Evolutionary conservation across 2,797 vertebrate genomes (phyloP), one percentile per base, ranked within the genome.

Genomic region (Echeneis naucrates): DNA sequence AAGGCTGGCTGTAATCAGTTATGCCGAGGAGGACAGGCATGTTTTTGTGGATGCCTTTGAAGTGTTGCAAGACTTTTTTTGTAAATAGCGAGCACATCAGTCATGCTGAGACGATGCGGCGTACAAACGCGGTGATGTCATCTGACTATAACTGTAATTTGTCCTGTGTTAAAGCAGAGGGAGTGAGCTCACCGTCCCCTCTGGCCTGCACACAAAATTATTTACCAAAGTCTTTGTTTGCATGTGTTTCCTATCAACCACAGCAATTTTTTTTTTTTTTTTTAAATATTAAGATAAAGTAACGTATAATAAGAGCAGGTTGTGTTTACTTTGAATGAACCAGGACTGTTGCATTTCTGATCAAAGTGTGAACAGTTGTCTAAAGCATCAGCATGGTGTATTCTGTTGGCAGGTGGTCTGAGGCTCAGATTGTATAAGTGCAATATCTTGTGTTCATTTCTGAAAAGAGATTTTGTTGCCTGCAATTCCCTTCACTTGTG

Each of bases 1-100:
- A 95, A 90, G 93, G 95, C 93, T 95, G 93, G 86, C 92, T 94
- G 94, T 89, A 94, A 97, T 98, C 96, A 94, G 92, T 99, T 92
- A 94, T 82, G 87, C 87, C 45, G 69, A 72, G 65, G 53, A 72
- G 80, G 80, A 88, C 71, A 75, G 75, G 68, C 64, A 9, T 82
- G 82, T 87, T 87, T 91, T 84, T 61, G 76, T 88, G 75, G 65
- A 85, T 81, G 84, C 72, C 77, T 91, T 87, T 87, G 78, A 93
- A 90, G 89, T 89, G 82, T 88, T 86, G 77, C 8, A 9, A 68
- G 86, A 78, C 67, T 92, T 90, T 86, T 86, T 89, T 80, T 61
- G 73, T 75, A 90, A 86, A 88, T 57, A 83, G 79, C 26, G 44
- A 84, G 74, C 82, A 62, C 86, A 87, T 89, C 80, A 66, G 75